A percentile compares a stretch with the other conserved stretches of the same genome.
These are phyloP conservation scores for Phenganax stokvisi DNA, from an alignment of 92 coral and sea anemone genomes.

Conservation along the genomic window DNA sequence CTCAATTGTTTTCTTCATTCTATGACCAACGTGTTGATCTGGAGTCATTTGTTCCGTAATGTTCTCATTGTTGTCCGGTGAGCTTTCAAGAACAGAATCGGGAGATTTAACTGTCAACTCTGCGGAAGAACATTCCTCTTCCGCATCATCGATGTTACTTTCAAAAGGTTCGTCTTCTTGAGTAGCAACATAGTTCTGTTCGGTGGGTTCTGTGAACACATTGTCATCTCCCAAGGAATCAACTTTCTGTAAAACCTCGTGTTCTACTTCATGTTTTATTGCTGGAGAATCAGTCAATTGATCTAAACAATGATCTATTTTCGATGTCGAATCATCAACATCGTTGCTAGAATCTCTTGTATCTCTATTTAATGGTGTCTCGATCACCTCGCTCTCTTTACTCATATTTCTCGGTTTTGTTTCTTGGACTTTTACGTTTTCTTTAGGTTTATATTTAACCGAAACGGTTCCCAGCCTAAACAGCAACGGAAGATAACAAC, in stretches of 20 bases:
- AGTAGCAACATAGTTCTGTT: neutral
- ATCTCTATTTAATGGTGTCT: neutral
- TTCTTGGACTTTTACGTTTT: neutral
- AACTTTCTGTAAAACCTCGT: neutral
- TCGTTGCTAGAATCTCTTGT: neutral
- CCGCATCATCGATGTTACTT: neutral
- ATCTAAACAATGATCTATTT: slow-evolving; percentile 22
- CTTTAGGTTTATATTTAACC: neutral
- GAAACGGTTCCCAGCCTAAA: slow-evolving; percentile 3
- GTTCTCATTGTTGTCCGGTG: slow-evolving; percentile 19
- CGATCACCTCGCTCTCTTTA: slow-evolving; percentile 4
- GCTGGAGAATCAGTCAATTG: slow-evolving; percentile 13
- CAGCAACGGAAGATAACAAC: neutral
- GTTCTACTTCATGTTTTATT: neutral
- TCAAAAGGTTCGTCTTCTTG: neutral
- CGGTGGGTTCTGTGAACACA: slow-evolving; percentile 12
- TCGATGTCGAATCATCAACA: neutral
- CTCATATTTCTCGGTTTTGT: neutral
- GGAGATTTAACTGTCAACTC: slow-evolving; percentile 1
- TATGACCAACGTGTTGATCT: neutral
- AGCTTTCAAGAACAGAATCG: slow-evolving; percentile 12
- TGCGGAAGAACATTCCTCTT: neutral
- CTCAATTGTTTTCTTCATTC: slow-evolving; percentile 17
- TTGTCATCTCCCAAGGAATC: slow-evolving; percentile 23
- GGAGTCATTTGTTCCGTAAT: slow-evolving; percentile 12